Evolutionary conservation across 1,140 invertebrate genomes (phyloP).

Genomic region (Drosophila bipectinata): DNA sequence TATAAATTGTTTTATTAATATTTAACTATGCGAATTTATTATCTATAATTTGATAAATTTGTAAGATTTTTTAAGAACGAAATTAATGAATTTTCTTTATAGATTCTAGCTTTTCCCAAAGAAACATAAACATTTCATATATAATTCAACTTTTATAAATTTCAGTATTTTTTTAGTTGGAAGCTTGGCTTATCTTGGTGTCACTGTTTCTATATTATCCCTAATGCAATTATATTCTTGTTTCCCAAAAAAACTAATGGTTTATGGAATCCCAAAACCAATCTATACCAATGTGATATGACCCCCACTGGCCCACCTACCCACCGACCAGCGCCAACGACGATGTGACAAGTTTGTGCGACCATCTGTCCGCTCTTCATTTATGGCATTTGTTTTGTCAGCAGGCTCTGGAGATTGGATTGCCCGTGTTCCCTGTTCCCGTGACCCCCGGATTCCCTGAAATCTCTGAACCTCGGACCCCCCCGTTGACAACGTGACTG

Average conservation of each 20-base stretch:
- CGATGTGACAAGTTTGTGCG: constrained; percentile 55
- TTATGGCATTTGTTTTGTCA: constrained; percentile 80
- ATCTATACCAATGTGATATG: constrained; percentile 11
- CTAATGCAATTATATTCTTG: constrained; percentile 12
- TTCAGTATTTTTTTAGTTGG: too few species aligned
- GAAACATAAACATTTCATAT: not conserved
- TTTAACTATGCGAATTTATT: too few species aligned
- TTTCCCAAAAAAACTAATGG: not conserved
- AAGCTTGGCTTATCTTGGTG: not conserved
- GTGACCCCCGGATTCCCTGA: not conserved
- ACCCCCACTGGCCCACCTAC: not conserved
- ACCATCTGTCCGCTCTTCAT: constrained; percentile 65
- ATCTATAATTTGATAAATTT: too few species aligned
- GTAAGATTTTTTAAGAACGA: too few species aligned
- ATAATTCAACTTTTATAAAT: not conserved
- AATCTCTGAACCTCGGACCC: not conserved
- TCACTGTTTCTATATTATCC: not conserved
- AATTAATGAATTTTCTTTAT: too few species aligned
- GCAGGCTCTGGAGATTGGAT: constrained; percentile 72
- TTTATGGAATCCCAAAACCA: constrained; percentile 8
- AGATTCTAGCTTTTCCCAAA: too few species aligned
- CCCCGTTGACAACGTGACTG: constrained; percentile 63
- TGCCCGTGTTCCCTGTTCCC: constrained; percentile 21
- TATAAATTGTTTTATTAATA: too few species aligned
- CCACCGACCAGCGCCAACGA: constrained; percentile 7